These are phyloP conservation scores for Maylandia zebra DNA, from an alignment of 2,113 vertebrate genomes.

Conservation along the genomic window DNA sequence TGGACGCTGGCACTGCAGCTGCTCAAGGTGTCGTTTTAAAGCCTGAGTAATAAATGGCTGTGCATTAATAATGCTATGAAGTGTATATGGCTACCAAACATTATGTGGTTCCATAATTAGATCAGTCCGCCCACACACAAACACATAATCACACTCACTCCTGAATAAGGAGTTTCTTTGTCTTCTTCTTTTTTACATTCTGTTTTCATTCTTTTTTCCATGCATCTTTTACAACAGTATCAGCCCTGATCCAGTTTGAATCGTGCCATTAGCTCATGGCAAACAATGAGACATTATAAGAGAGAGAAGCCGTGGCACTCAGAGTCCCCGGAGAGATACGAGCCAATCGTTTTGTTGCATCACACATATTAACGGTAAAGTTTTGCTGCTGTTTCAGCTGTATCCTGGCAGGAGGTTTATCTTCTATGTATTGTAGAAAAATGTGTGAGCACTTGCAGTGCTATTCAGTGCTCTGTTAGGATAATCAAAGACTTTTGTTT, in stretches of 20 bases:
- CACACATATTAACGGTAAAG: neutral
- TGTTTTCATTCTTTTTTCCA: neutral
- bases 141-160: neutral
- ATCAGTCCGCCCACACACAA: neutral
- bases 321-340: neutral
- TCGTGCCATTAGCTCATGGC: conserved; percentile 6
- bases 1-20: conserved; percentile 43
- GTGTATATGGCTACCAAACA: conserved; percentile 26
- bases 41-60: conserved; percentile 64
- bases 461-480: neutral
- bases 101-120: neutral
- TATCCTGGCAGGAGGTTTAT: neutral
- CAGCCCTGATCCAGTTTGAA: conserved; percentile 4
- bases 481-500: neutral
- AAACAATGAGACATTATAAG: neutral
- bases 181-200: neutral
- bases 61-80: conserved; percentile 27
- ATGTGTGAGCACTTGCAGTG: neutral
- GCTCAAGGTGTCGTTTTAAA: conserved; percentile 31
- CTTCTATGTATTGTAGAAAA: neutral
- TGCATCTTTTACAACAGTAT: neutral
- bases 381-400: neutral
- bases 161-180: neutral
- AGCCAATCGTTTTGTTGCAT: neutral
- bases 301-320: neutral